Evolutionary conservation across 2,113 vertebrate genomes (phyloP), one percentile per base, ranked within the genome.

Genomic region (Entelurus aequoreus): DNA sequence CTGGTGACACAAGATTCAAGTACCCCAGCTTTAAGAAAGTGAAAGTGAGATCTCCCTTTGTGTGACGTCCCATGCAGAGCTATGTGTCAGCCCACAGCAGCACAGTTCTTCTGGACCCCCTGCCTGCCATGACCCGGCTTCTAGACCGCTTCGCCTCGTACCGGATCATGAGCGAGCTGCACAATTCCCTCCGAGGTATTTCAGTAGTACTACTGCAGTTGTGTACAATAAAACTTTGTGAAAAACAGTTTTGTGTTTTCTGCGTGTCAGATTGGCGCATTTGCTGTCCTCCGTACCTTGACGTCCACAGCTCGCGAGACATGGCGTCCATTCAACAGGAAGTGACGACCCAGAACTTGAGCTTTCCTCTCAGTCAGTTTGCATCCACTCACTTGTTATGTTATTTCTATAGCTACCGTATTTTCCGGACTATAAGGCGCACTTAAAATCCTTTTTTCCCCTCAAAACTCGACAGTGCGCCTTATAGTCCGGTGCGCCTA

Each of bases 131-230:
- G 84, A 79, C 71, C 8, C 83, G 65, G 40, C 80, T 92, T 0
- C 80, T 91, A 0, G 90, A 92, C 76, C 88, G 90, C 50, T 92
- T 91, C 11, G 65, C 78, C 8, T 90, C 89, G 0, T 89, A 87
- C 51, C 81, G 53, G 51, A 89, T 91, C 63, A 90, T 92, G 78
- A 84, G 69, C 80, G 72, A 79, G 57, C 76, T 92, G 61, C 88
- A 87, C 54, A 73, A 79, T 15, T 78, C 72, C 3, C 78, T 87
- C 48, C 68, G 61, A 84, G 90, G 90, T 63, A 51, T 10, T 12
- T 1, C 1, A 1, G 5, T 48, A 10, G 15, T 1, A 38, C 28
- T 5, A 8, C 5, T 35, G 12, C 7, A 38, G 2, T 28, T 28
- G 28, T 28, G 28, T 28, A 28, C 28, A 28, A 28, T 28, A 28